A percentile compares a stretch with the other conserved stretches of the same genome.
Evolutionary conservation across 2,888 invertebrate species (phyloP).

Genomic region (Polydrusus tereticollis): DNA sequence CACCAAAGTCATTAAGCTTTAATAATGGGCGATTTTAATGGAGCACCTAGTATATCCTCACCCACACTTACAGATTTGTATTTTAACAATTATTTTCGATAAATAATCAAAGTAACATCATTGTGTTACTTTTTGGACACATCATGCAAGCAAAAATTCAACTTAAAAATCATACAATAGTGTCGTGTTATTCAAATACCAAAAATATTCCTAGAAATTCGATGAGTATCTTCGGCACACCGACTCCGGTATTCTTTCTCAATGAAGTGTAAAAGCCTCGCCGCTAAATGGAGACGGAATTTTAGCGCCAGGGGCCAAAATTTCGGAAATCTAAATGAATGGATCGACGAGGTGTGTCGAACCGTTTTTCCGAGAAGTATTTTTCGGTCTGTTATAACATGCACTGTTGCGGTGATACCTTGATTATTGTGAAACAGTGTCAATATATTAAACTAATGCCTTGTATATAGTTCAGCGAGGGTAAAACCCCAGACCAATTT

Average conservation of each 20-base stretch:
- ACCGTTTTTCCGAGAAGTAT: conserved; percentile 25
- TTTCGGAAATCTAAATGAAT: conserved; percentile 52
- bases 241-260: conserved; percentile 20
- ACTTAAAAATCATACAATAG: conserved; percentile 31
- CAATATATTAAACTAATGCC: too few species aligned
- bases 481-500: too few species aligned
- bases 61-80: too few species aligned
- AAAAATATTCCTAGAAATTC: conserved; percentile 43
- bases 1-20: too few species aligned
- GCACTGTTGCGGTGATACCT: background rate
- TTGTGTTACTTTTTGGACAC: too few species aligned
- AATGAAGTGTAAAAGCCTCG: conserved; percentile 31
- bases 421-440: background rate
- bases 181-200: conserved; percentile 43
- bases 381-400: conserved; percentile 15
- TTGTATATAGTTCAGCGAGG: too few species aligned
- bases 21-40: too few species aligned
- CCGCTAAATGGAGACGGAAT: conserved; percentile 54
- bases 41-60: too few species aligned
- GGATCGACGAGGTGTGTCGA: conserved; percentile 27
- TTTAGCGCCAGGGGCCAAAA: conserved; percentile 56
- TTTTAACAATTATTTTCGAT: too few species aligned
- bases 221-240: conserved; percentile 37
- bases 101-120: too few species aligned
- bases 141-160: background rate